phyloP scores from a whole-genome alignment of 2,113 vertebrate species.

The Pica pica region DNA sequence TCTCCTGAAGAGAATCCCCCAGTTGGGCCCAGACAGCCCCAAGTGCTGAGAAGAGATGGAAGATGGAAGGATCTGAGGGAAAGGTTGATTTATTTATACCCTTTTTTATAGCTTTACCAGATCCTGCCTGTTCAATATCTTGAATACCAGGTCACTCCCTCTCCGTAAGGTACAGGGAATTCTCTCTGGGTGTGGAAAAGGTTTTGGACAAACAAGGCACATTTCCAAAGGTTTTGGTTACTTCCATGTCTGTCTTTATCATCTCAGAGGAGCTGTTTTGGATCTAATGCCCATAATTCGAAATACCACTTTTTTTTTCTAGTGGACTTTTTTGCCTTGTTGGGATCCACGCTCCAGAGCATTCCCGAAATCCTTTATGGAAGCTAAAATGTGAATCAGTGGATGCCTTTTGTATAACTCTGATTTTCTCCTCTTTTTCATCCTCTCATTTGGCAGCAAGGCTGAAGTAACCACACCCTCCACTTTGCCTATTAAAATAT shows the following conservation, averaged over 20 bases:
- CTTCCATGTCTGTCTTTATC: background rate
- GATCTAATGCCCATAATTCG: background rate
- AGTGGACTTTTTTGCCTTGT: background rate
- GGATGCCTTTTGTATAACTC: background rate
- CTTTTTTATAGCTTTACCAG: background rate
- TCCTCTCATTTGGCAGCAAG: background rate
- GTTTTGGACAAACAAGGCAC: rapidly evolving
- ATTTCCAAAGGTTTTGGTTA: background rate
- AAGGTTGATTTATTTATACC: background rate
- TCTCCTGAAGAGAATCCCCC: background rate
- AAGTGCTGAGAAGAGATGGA: background rate
- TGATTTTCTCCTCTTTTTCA: background rate
- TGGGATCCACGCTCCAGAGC: background rate
- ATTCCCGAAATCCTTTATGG: background rate
- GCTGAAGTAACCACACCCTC: background rate
- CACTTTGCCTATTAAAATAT: background rate
- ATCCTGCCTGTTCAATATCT: background rate
- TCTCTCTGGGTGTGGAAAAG: background rate
- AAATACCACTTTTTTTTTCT: rapidly evolving
- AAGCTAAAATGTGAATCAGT: background rate
- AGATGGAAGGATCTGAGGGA: background rate
- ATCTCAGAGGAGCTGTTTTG: background rate
- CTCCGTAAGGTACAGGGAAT: background rate
- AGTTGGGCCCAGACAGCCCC: background rate
- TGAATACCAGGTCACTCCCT: background rate